These are phyloP conservation scores for Sebastes variabilis DNA, from an alignment of 2,797 vertebrate species.

Conservation along the genomic window DNA sequence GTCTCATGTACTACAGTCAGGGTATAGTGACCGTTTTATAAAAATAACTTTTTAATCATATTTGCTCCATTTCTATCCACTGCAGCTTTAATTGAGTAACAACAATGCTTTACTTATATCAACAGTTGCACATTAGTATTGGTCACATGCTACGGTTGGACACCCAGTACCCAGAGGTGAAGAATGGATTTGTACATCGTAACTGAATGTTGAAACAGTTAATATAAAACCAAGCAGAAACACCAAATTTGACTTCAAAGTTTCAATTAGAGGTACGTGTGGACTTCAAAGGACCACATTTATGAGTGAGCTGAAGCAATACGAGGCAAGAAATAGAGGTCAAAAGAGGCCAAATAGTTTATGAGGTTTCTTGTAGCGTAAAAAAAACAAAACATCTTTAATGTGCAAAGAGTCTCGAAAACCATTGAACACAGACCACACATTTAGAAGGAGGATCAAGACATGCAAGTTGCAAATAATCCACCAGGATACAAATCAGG, in stretches of 20 bases:
- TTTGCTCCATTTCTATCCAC: too few relatives aligned
- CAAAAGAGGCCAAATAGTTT: slow-evolving; percentile 2
- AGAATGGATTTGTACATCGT: background rate
- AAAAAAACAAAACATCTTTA: background rate
- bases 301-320: slow-evolving; percentile 32
- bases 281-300: slow-evolving; percentile 28
- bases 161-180: background rate
- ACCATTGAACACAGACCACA: background rate
- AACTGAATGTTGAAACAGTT: background rate
- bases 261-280: slow-evolving; percentile 19
- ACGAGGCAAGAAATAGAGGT: slow-evolving; percentile 5
- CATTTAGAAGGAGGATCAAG: background rate
- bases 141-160: background rate
- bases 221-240: background rate
- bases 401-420: background rate
- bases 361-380: background rate
- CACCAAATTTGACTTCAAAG: slow-evolving; percentile 26
- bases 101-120: background rate
- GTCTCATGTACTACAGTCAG: background rate
- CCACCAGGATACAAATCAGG: background rate
- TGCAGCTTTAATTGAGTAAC: background rate
- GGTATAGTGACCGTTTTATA: too few relatives aligned
- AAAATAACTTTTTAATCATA: too few relatives aligned
- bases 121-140: background rate
- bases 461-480: background rate